Conservation (phyloP, 1,140 invertebrate species). For the Drosophila burlai region DNA sequence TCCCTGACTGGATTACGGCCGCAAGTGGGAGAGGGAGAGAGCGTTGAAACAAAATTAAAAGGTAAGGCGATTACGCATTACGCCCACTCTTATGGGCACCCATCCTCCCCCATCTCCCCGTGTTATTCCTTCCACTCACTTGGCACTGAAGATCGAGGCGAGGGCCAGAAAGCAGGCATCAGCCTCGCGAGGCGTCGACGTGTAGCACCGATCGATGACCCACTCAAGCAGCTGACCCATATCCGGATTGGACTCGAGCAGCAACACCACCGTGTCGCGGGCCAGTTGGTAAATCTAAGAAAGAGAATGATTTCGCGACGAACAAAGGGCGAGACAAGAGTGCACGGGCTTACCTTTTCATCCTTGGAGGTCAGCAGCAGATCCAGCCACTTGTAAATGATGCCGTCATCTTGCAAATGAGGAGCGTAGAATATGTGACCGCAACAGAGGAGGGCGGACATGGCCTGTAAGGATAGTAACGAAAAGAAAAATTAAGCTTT, state of each 20-base stretch:
- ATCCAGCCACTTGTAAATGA: slow-evolving; percentile 97
- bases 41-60: slow-evolving; percentile 33
- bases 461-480: slow-evolving; percentile 89
- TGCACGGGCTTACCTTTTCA: slow-evolving; percentile 89
- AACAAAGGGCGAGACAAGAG: slow-evolving; percentile 1
- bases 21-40: too few species aligned
- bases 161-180: slow-evolving; percentile 98
- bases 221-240: slow-evolving; percentile 97
- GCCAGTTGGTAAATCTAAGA: slow-evolving; percentile 94
- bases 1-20: slow-evolving; percentile 33
- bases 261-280: slow-evolving; percentile 96
- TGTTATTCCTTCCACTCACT: slow-evolving; percentile 87
- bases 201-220: slow-evolving; percentile 99
- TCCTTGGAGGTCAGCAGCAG: slow-evolving; percentile 94
- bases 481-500: not conserved
- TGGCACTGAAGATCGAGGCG: slow-evolving; percentile 97
- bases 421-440: slow-evolving; percentile 96
- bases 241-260: slow-evolving; percentile 98
- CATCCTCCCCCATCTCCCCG: not conserved
- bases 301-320: slow-evolving; percentile 30
- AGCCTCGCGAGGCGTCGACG: slow-evolving; percentile 94
- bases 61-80: slow-evolving; percentile 58
- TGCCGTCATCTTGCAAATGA: slow-evolving; percentile 94
- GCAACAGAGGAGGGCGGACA: slow-evolving; percentile 97
- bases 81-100: not conserved